Percentiles rank a stretch among this genome's conserved stretches.
These are phyloP conservation scores for Triplophysa siluroides DNA, from an alignment of 2,113 vertebrate genomes.

Conservation along the genomic window DNA sequence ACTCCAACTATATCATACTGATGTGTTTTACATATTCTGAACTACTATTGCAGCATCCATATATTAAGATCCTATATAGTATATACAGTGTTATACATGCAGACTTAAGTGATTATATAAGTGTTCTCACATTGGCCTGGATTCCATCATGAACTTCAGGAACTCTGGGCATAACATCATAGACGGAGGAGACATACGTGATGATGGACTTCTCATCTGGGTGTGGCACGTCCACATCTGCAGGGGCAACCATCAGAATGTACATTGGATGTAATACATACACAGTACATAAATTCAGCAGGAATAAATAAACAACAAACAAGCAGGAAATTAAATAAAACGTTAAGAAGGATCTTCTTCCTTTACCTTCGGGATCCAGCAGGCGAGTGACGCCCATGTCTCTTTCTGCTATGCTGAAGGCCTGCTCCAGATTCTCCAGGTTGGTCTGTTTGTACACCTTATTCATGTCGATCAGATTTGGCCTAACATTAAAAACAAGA, in stretches of 20 bases:
- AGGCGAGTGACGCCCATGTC: conserved; percentile 91
- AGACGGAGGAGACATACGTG: conserved; percentile 82
- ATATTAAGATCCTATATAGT: background rate
- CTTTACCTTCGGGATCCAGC: conserved; percentile 89
- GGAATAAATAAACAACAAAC: background rate
- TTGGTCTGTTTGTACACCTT: conserved; percentile 87
- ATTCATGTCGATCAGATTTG: conserved; percentile 86
- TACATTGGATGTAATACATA: background rate
- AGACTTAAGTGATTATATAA: no score
- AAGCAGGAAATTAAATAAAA: background rate
- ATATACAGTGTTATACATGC: no score
- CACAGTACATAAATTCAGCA: background rate
- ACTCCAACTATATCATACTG: no score
- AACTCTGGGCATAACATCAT: conserved; percentile 91
- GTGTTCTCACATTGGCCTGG: conserved; percentile 83
- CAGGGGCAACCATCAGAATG: background rate
- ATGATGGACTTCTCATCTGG: conserved; percentile 81
- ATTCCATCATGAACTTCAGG: conserved; percentile 85
- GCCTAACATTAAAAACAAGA: conserved; percentile 70
- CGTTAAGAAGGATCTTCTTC: background rate
- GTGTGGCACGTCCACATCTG: conserved; percentile 77
- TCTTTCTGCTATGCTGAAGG: conserved; percentile 87
- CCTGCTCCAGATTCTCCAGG: conserved; percentile 93
- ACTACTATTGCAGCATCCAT: background rate
- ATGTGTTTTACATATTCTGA: no score